Conservation (phyloP, 2,797 vertebrate genomes). For the Bovichtus variegatus region DNA sequence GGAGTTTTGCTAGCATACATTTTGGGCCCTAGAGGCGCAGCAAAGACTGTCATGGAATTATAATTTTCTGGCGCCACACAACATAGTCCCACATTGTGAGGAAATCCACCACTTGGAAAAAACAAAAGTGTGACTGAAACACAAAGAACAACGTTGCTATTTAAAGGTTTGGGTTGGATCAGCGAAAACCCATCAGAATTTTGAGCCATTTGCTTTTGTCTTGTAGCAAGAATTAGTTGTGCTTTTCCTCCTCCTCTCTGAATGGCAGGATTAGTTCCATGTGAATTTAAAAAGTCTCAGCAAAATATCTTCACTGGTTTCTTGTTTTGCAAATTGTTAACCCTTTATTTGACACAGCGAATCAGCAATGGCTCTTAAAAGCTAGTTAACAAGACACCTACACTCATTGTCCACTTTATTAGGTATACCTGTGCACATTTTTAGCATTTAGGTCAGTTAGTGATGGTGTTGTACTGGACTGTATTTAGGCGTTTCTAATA, state of each 20-base stretch:
- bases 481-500: not conserved
- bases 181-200: constrained; percentile 51
- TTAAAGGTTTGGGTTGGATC: constrained; percentile 53
- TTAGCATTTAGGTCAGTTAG: not conserved
- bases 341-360: constrained; percentile 11
- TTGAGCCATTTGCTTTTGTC: constrained; percentile 55
- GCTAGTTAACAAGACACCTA: not conserved
- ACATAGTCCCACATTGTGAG: constrained; percentile 38
- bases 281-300: constrained; percentile 27
- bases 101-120: constrained; percentile 46
- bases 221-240: constrained; percentile 32
- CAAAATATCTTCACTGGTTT: constrained; percentile 35
- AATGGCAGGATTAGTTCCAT: constrained; percentile 55
- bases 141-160: constrained; percentile 58
- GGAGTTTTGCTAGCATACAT: constrained; percentile 23
- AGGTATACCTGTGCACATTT: not conserved
- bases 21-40: constrained; percentile 46
- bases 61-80: constrained; percentile 53
- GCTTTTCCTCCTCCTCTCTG: constrained; percentile 30
- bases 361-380: constrained; percentile 15
- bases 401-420: not conserved
- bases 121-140: constrained; percentile 52
- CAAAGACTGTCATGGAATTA: constrained; percentile 57
- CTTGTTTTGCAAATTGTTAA: constrained; percentile 36
- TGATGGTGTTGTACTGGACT: not conserved